Conservation (phyloP, 2,113 vertebrate species). For the Pyrgilauda ruficollis region DNA sequence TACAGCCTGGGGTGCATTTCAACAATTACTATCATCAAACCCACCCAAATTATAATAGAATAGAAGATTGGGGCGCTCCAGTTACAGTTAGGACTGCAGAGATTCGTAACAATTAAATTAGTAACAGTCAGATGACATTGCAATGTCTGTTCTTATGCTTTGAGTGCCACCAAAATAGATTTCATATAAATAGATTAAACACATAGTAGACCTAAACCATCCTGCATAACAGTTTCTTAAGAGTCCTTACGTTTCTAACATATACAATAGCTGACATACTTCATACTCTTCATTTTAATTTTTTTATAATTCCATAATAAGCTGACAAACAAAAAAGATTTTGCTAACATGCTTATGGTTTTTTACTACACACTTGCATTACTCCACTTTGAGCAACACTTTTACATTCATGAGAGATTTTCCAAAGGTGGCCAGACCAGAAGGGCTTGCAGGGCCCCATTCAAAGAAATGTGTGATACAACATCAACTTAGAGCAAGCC, state of each 20-base stretch:
- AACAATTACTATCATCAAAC: not conserved
- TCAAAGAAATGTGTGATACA: not conserved
- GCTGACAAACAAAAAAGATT: not conserved
- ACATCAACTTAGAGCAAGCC: not conserved
- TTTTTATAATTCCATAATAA: not conserved
- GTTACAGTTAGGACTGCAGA: not conserved
- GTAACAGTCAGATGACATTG: not conserved
- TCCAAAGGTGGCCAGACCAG: not conserved
- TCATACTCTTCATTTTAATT: not conserved
- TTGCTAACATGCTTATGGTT: not conserved
- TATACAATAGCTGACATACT: not conserved
- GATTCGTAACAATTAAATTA: not conserved
- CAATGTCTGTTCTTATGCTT: not conserved
- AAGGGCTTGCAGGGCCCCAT: not conserved
- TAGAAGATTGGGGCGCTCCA: not conserved
- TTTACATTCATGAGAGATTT: not conserved
- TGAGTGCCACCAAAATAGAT: not conserved
- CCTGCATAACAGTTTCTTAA: not conserved
- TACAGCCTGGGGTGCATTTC: not conserved
- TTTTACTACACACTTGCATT: not conserved
- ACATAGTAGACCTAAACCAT: not conserved
- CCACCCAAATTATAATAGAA: not conserved
- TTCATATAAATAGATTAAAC: not conserved
- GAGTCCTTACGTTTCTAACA: not conserved
- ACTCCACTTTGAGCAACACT: not conserved